Percentiles rank a stretch among this genome's conserved stretches.
phyloP scores from a whole-genome alignment of 2,797 vertebrate genomes.

The Protosalanx chinensis region DNA sequence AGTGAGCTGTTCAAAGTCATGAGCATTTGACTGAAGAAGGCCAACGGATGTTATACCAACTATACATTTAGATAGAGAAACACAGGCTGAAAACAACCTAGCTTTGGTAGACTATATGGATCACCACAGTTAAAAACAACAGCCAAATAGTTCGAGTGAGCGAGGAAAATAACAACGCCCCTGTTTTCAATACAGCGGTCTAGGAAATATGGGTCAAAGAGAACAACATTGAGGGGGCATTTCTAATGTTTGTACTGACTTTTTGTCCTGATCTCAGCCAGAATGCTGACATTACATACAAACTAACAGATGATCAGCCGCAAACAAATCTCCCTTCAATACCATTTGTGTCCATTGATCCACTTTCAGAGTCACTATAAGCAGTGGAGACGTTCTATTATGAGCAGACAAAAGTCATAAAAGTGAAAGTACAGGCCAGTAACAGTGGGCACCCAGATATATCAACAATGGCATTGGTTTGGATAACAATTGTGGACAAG shows the following conservation, averaged over 20 bases:
- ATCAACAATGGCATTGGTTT: conserved; percentile 4
- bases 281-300: conserved; percentile 88
- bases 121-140: conserved; percentile 81
- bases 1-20: conserved; percentile 87
- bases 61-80: conserved; percentile 79
- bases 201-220: conserved; percentile 85
- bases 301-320: conserved; percentile 78
- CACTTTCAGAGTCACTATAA: conserved; percentile 87
- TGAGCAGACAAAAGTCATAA: conserved; percentile 22
- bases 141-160: conserved; percentile 78
- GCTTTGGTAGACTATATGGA: conserved; percentile 89
- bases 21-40: conserved; percentile 88
- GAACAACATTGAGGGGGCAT: conserved; percentile 88
- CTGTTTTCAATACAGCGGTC: conserved; percentile 77
- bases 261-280: conserved; percentile 82
- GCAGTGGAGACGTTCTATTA: conserved; percentile 64
- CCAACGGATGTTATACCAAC: conserved; percentile 86
- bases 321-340: conserved; percentile 82
- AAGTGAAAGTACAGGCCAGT: conserved; percentile 19
- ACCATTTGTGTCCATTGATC: conserved; percentile 89
- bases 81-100: conserved; percentile 86
- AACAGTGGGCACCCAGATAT: conserved; percentile 13
- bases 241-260: conserved; percentile 83
- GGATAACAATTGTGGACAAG: conserved; percentile 42
- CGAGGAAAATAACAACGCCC: conserved; percentile 92